Base-by-base conservation (phyloP, 2,113 vertebrate species). In the Xyliphius kryptos region DNA sequence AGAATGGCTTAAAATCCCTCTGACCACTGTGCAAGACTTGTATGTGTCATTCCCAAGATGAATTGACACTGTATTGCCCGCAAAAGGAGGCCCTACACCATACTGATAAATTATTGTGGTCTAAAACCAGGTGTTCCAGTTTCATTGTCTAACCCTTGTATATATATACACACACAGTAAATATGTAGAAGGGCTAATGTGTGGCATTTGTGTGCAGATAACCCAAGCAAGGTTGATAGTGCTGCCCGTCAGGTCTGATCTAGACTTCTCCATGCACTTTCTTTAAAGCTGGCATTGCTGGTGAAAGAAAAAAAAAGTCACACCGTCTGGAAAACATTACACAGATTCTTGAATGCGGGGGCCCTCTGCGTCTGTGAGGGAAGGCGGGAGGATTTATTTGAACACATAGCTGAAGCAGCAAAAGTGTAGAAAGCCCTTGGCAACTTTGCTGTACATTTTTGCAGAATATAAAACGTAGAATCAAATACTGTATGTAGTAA, bases 281-380 rank as follows among this genome's bases (percentile, higher is more conserved):
- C 36, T 64, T 11, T 2, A 41, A 59, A 38, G 60, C 44, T 14
- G 41, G n/a, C 37, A 26, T 61, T 69, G 20, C 43, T 17, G 22
- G 67, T 56, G 49, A 61, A n/a, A n/a, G 72, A 44, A 68, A 68
- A 55, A 68, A 64, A 74, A 64, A 53, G 54, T 67, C 46, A 22
- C n/a, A 59, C 54, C 56, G 69, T 83, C 81, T 87, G 84, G 83
- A 83, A 85, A 79, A 74, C 77, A 83, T 83, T 84, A 80, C 63
- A 74, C 55, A 43, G 72, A 82, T 84, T 86, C 78, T 75, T 80
- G 64, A 76, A 78, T 79, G 48, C 71, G 36, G 60, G 70, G 74
- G 62, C 67, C n/a, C n/a, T 76, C 69, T 76, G 70, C 75, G 74
- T 72, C 72, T 80, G 56, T 61, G n/a, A n/a, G n/a, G n/a, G n/a